Base-by-base conservation (phyloP, 2,888 invertebrate species). In the Alviniconcha strummeri region DNA sequence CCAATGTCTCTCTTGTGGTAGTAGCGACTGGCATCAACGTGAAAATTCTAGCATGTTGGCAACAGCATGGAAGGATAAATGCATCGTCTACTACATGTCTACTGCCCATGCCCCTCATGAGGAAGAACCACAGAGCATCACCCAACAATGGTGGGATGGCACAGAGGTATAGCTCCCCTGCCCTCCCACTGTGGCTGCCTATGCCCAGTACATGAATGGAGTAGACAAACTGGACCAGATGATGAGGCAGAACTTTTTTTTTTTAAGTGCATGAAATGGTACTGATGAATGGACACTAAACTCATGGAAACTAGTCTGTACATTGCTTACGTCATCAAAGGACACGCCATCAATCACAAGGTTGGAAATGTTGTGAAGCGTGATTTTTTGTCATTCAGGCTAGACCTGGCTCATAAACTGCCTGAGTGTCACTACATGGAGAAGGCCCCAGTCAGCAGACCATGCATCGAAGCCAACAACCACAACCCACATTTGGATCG, bases 311-410 rank as follows among this genome's bases (percentile, higher is more conserved):
- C 88, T 17, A 89, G 54, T 0, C 87, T 67, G 79, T 91, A 90
- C 86, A 89, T 87, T 1, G 84, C 64, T 1, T 88, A 89, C 19
- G 88, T 85, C 85, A 88, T 85, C n/a, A 85, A 60, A 74, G 90
- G 90, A 4, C 89, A 89, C 55, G 87, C 86, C 5, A 88, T 9
- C 72, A 88, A 90, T 8, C 90, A 90, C 13, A 83, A 69, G 2
- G 84, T 87, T 7, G 77, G 52, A 76, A 89, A 52, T 36, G 36
- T 64, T 17, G 11, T 6, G 36, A 52, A 78, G 64, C 60, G 13
- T n/a, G 78, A 64, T 36, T 36, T 78, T 5, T 56, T 78, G 13
- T 64, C 60, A n/a, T 64, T 78, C 78, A 78, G 64, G 11, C 64
- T 64, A 13, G 78, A 78, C 64, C 36, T 78, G 36, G 78, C 15